These are phyloP conservation scores for Macrotis lagotis DNA, from an alignment of 2,113 vertebrate species.

Conservation along the genomic window DNA sequence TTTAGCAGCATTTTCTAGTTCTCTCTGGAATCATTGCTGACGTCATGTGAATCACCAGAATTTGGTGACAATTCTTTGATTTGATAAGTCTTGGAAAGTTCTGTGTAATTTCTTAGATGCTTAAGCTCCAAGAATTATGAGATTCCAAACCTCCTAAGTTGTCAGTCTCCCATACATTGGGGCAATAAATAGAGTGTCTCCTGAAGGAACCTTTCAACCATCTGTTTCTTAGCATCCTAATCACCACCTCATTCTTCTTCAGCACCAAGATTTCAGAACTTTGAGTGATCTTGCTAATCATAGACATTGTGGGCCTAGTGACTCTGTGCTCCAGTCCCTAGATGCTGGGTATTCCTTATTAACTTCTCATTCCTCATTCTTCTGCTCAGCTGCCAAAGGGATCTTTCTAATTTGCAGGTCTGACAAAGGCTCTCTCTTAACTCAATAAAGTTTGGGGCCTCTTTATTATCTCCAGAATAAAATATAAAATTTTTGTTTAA, in stretches of 20 bases:
- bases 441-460: background rate
- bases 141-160: background rate
- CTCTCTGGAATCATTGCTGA: background rate
- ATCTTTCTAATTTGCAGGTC: background rate
- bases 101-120: background rate
- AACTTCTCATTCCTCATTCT: background rate
- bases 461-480: background rate
- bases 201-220: background rate
- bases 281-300: background rate
- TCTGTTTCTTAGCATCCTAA: background rate
- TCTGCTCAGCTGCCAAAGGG: background rate
- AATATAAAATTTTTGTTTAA: background rate
- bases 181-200: background rate
- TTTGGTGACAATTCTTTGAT: background rate
- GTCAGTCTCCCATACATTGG: background rate
- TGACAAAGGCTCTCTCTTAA: background rate
- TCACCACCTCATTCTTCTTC: background rate
- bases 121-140: background rate
- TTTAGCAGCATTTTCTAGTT: background rate
- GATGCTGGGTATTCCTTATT: background rate
- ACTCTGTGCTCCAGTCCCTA: background rate
- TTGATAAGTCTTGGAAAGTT: background rate
- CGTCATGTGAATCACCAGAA: background rate
- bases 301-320: background rate
- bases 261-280: background rate